These are phyloP conservation scores for Scyliorhinus canicula DNA, from an alignment of 2,797 vertebrate species.

Conservation along the genomic window DNA sequence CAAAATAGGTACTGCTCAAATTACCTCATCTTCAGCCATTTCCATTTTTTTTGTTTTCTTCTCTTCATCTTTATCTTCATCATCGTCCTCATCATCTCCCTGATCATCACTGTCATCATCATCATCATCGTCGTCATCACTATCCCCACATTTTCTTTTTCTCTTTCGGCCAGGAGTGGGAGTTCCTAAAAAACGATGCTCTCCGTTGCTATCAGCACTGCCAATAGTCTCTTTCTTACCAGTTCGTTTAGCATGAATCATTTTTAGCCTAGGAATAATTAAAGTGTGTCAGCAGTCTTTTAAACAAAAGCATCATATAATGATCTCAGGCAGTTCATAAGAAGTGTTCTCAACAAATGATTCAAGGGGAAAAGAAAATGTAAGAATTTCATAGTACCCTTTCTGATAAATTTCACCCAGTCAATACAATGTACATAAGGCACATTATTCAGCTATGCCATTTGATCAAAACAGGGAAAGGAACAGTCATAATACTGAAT, in stretches of 20 bases:
- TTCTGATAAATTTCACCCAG: background rate
- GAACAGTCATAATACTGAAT: background rate
- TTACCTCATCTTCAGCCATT: constrained; percentile 81
- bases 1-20: background rate
- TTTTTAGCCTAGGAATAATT: constrained; percentile 66
- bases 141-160: constrained; percentile 76
- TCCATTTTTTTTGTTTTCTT: constrained; percentile 80
- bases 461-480: too few relatives aligned
- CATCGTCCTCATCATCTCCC: constrained; percentile 80
- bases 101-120: constrained; percentile 90
- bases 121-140: constrained; percentile 79
- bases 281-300: background rate
- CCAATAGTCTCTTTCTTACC: constrained; percentile 67
- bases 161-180: constrained; percentile 66
- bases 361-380: background rate
- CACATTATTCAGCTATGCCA: background rate
- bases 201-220: constrained; percentile 61
- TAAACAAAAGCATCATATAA: background rate
- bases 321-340: background rate
- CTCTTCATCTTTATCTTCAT: constrained; percentile 74
- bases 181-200: constrained; percentile 59
- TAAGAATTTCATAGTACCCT: background rate
- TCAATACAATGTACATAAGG: background rate
- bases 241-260: constrained; percentile 77
- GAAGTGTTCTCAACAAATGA: background rate